These are phyloP conservation scores for Noctua fimbriata DNA, from an alignment of 2,888 invertebrate genomes.

Conservation along the genomic window DNA sequence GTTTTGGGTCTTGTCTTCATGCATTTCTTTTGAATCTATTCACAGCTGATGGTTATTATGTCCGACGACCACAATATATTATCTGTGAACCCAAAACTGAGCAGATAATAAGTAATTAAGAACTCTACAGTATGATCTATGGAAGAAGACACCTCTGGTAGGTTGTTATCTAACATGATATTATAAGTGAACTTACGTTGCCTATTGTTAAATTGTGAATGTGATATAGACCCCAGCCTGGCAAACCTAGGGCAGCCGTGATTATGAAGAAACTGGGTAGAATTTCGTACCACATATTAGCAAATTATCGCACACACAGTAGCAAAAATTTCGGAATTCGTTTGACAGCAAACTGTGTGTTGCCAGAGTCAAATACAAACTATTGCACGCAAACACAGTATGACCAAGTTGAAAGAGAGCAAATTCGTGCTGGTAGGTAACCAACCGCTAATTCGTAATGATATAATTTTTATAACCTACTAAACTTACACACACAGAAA, in stretches of 20 bases:
- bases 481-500: neutral
- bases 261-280: slow-evolving; percentile 92
- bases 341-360: slow-evolving; percentile 71
- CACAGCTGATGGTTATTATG: neutral
- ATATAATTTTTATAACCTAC: neutral
- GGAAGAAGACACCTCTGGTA: slow-evolving; percentile 36
- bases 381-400: slow-evolving; percentile 52
- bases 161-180: slow-evolving; percentile 82
- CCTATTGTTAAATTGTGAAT: slow-evolving; percentile 91
- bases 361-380: slow-evolving; percentile 69
- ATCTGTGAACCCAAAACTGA: slow-evolving; percentile 42
- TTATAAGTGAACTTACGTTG: slow-evolving; percentile 90
- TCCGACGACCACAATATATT: slow-evolving; percentile 11
- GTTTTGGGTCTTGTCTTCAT: neutral
- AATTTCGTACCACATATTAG: slow-evolving; percentile 93
- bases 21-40: neutral
- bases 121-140: slow-evolving; percentile 48
- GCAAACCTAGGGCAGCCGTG: slow-evolving; percentile 90
- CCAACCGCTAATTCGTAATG: neutral
- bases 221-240: slow-evolving; percentile 91
- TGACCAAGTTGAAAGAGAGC: slow-evolving; percentile 32
- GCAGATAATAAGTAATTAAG: neutral
- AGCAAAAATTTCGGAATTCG: slow-evolving; percentile 63
- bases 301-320: slow-evolving; percentile 58
- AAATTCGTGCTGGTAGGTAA: slow-evolving; percentile 2